Evolutionary conservation across 1,140 invertebrate species (phyloP), one percentile per base, ranked within the genome.

Genomic region (Orius laevigatus): DNA sequence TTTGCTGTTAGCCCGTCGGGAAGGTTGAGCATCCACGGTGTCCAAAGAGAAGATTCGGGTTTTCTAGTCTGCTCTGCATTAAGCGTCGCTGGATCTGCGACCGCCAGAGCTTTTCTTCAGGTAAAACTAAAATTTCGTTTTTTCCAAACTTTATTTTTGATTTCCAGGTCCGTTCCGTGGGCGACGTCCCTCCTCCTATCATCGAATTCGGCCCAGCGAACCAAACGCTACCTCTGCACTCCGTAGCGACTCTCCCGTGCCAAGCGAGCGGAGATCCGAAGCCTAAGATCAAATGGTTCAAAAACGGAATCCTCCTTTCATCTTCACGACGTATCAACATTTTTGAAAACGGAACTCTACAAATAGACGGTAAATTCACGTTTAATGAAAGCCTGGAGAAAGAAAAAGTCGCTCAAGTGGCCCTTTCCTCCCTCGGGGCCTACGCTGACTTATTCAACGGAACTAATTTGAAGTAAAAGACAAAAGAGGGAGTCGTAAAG

Each of bases 201-300:
- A 91, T 95, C 49, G 75, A 82, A 58, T 71, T 89, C 39, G 88
- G 87, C 1, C 86, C 90, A 12, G 75, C 82, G 36, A 94, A 95
- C 67, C 90, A 93, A 67, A 95, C 91, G 0, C 62, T 93, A 9
- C 79, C 84, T 3, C 60, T 84, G 35, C 81, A 81, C 49, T 82
- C 79, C 39, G 74, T 79, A 35, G 86, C 84, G 2, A 75, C 78
- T 49, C 65, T 96, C 57, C 81, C 81, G 0, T 96, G 91, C 62
- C 76, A 84, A 50, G 82, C 80, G 1, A 76, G 77, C 5, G 79
- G 81, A 1, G 73, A 73, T 36, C 75, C 79, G 2, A 70, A 63
- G 25, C 83, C 87, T 0, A 71, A 72, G 15, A 74, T 88, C 16
- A 72, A 76, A 46, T 95, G 91, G 91, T 76, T 53, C 46, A 57